Conservation (phyloP, 2,113 vertebrate species). For the human (Homo sapiens) region GRCh38 chr4:146424501-146425000, state of each 20-base stretch:
- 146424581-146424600: too few species aligned
- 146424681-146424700: not conserved
- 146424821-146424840: not conserved
- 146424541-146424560: too few species aligned
- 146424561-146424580: too few species aligned
- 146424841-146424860: conserved; percentile 23
- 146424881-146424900: not conserved
- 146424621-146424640: too few species aligned
- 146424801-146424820: not conserved
- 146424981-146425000: not conserved
- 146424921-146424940: conserved; percentile 7
- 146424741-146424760: not conserved
- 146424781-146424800: not conserved
- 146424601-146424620: too few species aligned
- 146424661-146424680: too few species aligned
- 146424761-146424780: not conserved
- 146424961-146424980: not conserved
- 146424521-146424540: too few species aligned
- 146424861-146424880: conserved; percentile 37
- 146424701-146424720: not conserved
- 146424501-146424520: too few species aligned
- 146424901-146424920: not conserved
- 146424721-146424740: not conserved
- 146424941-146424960: not conserved
- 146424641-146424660: too few species aligned